These are phyloP conservation scores for Prionchulus punctatus DNA, from an alignment of 2,888 invertebrate species.

Conservation along the genomic window DNA sequence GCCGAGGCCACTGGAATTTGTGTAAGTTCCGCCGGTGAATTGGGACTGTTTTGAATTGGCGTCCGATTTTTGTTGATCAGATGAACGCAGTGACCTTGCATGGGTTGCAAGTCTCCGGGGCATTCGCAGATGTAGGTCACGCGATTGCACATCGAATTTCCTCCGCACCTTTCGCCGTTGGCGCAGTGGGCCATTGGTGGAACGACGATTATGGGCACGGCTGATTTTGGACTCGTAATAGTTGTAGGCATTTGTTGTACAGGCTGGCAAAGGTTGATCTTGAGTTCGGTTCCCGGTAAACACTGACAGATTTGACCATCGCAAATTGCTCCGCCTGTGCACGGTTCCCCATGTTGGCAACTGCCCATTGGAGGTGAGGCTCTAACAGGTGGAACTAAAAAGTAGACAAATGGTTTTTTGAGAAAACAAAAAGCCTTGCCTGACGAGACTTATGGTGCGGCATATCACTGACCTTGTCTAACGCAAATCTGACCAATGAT, in stretches of 20 bases:
- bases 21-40: no score
- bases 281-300: neutral
- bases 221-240: no score
- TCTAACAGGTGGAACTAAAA: no score
- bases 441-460: no score
- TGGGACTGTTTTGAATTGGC: no score
- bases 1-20: no score
- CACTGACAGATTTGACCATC: constrained; percentile 3
- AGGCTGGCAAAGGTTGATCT: neutral
- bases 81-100: neutral
- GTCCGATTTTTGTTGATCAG: no score
- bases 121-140: neutral
- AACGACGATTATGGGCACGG: neutral
- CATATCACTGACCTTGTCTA: no score
- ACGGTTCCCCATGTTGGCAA: constrained; percentile 24
- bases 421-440: no score
- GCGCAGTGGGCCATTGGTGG: no score
- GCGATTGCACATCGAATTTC: neutral
- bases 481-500: neutral
- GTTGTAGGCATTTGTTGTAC: no score
- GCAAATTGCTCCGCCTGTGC: constrained; percentile 15
- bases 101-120: neutral
- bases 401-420: no score
- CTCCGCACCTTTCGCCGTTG: neutral
- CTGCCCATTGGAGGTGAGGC: neutral